These are phyloP conservation scores for Argyrosomus japonicus DNA, from an alignment of 2,113 vertebrate species.

Conservation along the genomic window DNA sequence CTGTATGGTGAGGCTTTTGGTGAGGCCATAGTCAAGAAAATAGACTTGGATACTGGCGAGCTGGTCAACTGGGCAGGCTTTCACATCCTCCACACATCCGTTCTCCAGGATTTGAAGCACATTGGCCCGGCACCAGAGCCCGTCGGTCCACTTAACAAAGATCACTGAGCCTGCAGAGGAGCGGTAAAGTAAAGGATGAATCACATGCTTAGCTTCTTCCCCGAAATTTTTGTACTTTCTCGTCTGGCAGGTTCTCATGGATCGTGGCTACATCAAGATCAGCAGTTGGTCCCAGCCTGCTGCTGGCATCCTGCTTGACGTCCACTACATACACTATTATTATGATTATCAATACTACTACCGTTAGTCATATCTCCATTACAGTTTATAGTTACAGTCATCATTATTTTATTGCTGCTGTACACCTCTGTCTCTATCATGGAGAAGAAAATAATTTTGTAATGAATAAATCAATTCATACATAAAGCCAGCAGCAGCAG, in stretches of 20 bases:
- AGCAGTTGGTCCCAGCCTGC: too few relatives aligned
- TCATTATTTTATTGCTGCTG: too few relatives aligned
- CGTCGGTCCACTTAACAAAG: conserved; percentile 83
- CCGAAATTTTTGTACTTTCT: too few relatives aligned
- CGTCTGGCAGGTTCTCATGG: too few relatives aligned
- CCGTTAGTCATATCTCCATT: too few relatives aligned
- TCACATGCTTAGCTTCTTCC: too few relatives aligned
- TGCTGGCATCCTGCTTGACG: too few relatives aligned
- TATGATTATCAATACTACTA: too few relatives aligned
- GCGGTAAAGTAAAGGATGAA: background rate
- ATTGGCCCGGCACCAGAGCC: conserved; percentile 88
- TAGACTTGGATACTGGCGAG: conserved; percentile 83
- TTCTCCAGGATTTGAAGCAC: conserved; percentile 84
- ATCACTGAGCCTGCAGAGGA: conserved; percentile 80
- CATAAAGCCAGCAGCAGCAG: background rate
- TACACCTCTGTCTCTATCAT: too few relatives aligned
- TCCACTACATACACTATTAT: too few relatives aligned
- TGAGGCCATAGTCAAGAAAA: conserved; percentile 88
- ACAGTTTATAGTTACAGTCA: too few relatives aligned
- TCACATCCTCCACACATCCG: conserved; percentile 64
- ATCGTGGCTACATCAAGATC: too few relatives aligned
- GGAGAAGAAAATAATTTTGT: background rate
- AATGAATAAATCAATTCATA: background rate
- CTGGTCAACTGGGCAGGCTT: conserved; percentile 81
- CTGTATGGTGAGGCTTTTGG: conserved; percentile 77